phyloP scores from a whole-genome alignment of 2,113 vertebrate genomes.

The Pseudorasbora parva region DNA sequence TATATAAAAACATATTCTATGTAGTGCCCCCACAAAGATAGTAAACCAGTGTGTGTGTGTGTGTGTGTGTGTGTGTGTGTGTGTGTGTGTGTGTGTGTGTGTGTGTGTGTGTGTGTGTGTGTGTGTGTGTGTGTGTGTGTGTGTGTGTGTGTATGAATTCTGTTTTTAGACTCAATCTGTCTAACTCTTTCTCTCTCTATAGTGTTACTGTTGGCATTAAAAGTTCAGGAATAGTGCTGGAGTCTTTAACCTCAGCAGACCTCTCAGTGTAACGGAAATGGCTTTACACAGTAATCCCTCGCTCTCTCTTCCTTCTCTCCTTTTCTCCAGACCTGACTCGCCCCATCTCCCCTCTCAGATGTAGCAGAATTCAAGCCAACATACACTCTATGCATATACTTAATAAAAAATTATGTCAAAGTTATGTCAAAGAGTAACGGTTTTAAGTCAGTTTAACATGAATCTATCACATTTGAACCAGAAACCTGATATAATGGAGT shows the following conservation, averaged over 20 bases:
- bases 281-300: slow-evolving; percentile 49
- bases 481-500: no score
- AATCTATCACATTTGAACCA: no score
- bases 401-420: no score
- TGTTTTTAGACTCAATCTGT: not conserved
- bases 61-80: not conserved
- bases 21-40: no score
- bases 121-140: not conserved
- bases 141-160: not conserved
- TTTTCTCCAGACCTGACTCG: not conserved
- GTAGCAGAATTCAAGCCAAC: not conserved
- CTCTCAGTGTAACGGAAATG: slow-evolving; percentile 66
- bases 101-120: not conserved
- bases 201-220: slow-evolving; percentile 6
- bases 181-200: not conserved
- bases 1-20: no score
- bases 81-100: not conserved
- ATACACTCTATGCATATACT: no score
- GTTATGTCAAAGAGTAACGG: no score
- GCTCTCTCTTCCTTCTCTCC: not conserved
- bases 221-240: not conserved
- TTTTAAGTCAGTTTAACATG: no score
- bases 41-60: not conserved
- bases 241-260: slow-evolving; percentile 61
- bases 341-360: not conserved